These are phyloP conservation scores for Pelusios castaneus DNA, from an alignment of 2,113 vertebrate genomes.

Conservation along the genomic window DNA sequence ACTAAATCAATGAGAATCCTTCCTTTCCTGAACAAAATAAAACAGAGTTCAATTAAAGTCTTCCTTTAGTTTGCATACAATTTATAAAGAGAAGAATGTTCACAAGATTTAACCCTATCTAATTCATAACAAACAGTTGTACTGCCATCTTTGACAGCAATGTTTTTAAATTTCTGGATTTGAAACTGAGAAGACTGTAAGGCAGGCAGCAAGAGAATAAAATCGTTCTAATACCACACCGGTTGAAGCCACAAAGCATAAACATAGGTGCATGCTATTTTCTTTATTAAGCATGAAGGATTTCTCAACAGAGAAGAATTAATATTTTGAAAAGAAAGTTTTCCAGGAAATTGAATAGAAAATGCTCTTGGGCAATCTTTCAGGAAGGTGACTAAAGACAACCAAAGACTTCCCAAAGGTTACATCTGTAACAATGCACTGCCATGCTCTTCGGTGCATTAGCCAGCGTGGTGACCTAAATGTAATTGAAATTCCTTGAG, in stretches of 20 bases:
- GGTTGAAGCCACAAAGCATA: background rate
- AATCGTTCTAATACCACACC: background rate
- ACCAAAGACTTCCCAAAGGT: background rate
- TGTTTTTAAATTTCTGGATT: background rate
- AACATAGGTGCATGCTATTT: background rate
- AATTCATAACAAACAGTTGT: background rate
- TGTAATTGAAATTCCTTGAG: conserved; percentile 23
- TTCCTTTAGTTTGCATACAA: background rate
- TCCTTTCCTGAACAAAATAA: background rate
- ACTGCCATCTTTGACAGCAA: background rate
- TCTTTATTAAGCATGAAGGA: background rate
- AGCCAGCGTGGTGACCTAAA: conserved; percentile 14
- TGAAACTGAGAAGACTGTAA: background rate
- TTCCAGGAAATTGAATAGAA: conserved; percentile 8
- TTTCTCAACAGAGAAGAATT: background rate
- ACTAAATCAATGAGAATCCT: background rate
- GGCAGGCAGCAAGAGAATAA: background rate
- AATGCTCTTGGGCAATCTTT: background rate
- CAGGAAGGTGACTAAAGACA: background rate
- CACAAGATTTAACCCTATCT: background rate
- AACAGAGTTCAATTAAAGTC: background rate
- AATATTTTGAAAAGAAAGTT: background rate
- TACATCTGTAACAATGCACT: background rate
- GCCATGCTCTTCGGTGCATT: background rate
- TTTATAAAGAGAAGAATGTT: background rate